Conservation (phyloP, 2,888 invertebrate species). For the Cryptocephalus moraei region DNA sequence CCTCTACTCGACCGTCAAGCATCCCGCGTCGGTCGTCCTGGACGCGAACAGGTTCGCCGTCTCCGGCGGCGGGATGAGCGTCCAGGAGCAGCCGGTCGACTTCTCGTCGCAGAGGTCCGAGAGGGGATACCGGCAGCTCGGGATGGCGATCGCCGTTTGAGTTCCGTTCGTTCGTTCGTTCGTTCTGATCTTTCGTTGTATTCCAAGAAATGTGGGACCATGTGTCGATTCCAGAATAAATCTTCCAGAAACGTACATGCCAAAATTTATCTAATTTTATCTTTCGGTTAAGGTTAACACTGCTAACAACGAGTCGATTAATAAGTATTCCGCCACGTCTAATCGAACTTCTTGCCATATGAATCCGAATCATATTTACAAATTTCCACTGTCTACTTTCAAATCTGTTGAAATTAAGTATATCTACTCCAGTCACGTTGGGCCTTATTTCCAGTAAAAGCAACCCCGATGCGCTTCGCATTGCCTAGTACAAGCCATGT, state of each 20-base stretch:
- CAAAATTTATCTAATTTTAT: conserved; percentile 8
- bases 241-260: conserved; percentile 6
- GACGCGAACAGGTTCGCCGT: conserved; percentile 18
- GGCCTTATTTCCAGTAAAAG: no score
- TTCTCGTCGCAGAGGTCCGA: conserved; percentile 25
- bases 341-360: no score
- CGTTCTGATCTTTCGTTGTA: conserved; percentile 6
- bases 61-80: conserved; percentile 6
- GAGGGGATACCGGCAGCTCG: conserved; percentile 22
- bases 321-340: no score
- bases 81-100: conserved; percentile 38
- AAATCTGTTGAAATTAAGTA: no score
- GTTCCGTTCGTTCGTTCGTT: not conserved
- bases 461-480: no score
- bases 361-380: no score
- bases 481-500: no score
- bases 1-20: conserved; percentile 35
- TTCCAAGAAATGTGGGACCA: conserved; percentile 7
- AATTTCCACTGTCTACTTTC: no score
- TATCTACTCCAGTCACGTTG: no score
- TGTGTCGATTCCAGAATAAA: conserved; percentile 5
- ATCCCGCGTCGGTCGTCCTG: conserved; percentile 33
- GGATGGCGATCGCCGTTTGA: conserved; percentile 30
- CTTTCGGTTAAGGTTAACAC: not conserved
- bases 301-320: no score